Conservation (phyloP, 2,113 vertebrate species). For the Ivindomyrus marchei region DNA sequence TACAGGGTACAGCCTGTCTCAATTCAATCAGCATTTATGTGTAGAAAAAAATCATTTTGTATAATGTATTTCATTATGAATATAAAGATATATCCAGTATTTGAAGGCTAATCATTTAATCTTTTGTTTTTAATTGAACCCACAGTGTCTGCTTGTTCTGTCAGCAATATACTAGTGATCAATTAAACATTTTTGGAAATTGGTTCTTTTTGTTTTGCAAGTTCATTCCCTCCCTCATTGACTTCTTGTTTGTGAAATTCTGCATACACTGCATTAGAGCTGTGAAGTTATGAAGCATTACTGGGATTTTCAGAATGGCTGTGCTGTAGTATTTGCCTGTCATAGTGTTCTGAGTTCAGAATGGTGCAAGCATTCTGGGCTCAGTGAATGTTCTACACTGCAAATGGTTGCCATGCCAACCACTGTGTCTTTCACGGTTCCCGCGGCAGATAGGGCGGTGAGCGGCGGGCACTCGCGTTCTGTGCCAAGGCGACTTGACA, state of each 20-base stretch:
- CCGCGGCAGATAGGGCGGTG: neutral
- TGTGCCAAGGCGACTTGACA: neutral
- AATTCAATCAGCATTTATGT: neutral
- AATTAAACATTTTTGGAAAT: neutral
- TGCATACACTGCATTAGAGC: neutral
- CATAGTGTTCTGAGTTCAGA: neutral
- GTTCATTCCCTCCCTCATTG: neutral
- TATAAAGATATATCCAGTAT: neutral
- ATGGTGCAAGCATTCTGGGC: neutral
- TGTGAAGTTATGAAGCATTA: neutral
- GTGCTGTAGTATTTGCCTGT: neutral
- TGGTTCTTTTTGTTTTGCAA: neutral
- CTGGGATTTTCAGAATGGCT: neutral
- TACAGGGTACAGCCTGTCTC: neutral
- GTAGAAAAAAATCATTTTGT: neutral
- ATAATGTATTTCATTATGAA: neutral
- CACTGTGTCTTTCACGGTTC: neutral
- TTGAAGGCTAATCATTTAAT: neutral
- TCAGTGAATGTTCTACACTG: neutral
- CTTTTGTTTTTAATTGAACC: neutral
- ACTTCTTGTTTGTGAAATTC: neutral
- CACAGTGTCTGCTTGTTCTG: neutral
- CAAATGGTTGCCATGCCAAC: constrained; percentile 13
- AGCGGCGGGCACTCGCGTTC: neutral
- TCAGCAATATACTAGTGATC: neutral